Base-by-base conservation (phyloP, 2,888 invertebrate genomes). In the Xiphydria camelus region DNA sequence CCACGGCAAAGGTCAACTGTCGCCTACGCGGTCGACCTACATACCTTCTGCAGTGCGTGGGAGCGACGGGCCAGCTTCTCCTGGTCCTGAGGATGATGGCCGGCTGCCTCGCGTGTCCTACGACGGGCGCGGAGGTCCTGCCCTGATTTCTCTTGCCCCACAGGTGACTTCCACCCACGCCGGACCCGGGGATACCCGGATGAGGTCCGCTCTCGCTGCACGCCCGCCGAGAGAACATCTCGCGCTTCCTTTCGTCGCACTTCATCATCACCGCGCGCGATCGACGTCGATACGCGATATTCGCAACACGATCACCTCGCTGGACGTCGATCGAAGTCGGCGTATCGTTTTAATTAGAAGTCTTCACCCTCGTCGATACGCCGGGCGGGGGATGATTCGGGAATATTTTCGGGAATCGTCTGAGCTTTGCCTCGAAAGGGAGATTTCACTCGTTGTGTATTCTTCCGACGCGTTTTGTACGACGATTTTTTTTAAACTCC, bases 1-100 rank as follows among this genome's bases (percentile, higher is more conserved):
- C 22, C 20, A 64, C 73, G 71, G n/a, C n/a, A n/a, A n/a, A n/a
- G n/a, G n/a, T n/a, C n/a, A n/a, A n/a, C n/a, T n/a, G n/a, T n/a
- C n/a, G n/a, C n/a, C n/a, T n/a, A n/a, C n/a, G n/a, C n/a, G n/a
- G n/a, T n/a, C n/a, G n/a, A n/a, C n/a, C n/a, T n/a, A n/a, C n/a
- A n/a, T 75, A 85, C 86, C 87, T 86, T 78, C 83, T 80, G 61
- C 81, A 83, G 1, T 84, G 82, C 57, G 83, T 81, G 14, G 88
- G 88, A 3, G 88, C 88, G 21, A 87, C 88, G 0, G 88, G 88
- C 88, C 88, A 88, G 62, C 86, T 87, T 32, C 88, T 77, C 17
- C 88, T 78, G 31, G 86, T 86, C 40, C 87, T 79, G 53, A 88
- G 78, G 45, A 88, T 85, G 33, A 88, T 80, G 19, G 81, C 84